A percentile compares a stretch with the other conserved stretches of the same genome.
Evolutionary conservation across 2,113 vertebrate species (phyloP).

Genomic region (Pelecanus crispus): DNA sequence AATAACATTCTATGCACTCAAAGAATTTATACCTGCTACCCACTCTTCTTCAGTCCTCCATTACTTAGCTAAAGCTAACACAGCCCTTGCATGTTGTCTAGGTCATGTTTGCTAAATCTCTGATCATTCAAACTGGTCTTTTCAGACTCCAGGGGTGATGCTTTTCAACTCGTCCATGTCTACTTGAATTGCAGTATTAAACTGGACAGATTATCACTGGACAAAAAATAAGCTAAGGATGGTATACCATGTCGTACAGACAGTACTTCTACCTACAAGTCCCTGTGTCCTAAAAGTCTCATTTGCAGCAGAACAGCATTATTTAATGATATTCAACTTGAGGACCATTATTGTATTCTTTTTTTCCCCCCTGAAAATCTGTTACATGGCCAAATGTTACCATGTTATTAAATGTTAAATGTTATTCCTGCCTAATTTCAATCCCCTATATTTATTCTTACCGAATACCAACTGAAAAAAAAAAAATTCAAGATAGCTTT

Average conservation of each 20-base stretch:
- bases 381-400: neutral
- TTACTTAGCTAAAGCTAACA: neutral
- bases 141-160: neutral
- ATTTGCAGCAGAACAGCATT: neutral
- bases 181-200: neutral
- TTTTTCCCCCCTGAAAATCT: neutral
- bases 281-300: neutral
- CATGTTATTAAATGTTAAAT: too few relatives aligned
- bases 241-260: neutral
- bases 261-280: neutral
- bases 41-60: neutral
- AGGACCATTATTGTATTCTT: neutral
- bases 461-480: neutral
- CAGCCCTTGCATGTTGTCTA: neutral
- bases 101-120: neutral
- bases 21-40: neutral
- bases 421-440: neutral
- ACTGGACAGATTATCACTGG: neutral
- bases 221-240: neutral
- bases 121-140: neutral
- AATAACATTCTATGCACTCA: neutral
- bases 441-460: neutral
- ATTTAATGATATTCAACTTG: neutral
- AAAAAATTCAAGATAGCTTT: neutral
- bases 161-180: neutral